Evolutionary conservation across 2,113 vertebrate species (phyloP).

Genomic region (Centrocercus urophasianus): DNA sequence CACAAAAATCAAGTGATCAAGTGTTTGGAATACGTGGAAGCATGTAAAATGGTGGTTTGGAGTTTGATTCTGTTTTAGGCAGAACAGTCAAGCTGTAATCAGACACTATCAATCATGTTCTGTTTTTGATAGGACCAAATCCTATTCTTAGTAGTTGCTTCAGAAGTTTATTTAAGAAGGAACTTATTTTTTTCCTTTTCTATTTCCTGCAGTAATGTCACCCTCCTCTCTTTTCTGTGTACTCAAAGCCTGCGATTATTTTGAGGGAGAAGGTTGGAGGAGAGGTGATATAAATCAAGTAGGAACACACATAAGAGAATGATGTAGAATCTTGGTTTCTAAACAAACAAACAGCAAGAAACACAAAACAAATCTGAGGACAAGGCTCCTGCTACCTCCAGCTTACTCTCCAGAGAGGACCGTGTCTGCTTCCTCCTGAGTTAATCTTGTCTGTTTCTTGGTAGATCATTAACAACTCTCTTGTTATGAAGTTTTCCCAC

Average conservation of each 20-base stretch:
- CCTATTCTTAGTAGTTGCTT: background rate
- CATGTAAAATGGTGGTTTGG: background rate
- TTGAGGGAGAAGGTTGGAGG: background rate
- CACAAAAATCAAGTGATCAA: background rate
- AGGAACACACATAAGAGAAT: background rate
- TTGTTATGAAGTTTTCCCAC: background rate
- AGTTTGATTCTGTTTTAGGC: background rate
- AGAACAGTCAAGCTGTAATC: background rate
- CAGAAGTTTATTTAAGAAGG: background rate
- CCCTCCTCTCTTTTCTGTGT: background rate
- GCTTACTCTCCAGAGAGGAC: background rate
- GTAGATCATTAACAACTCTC: background rate
- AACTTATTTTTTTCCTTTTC: background rate
- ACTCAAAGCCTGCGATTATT: background rate
- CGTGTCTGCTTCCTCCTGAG: background rate
- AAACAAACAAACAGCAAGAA: background rate
- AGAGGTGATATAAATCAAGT: background rate
- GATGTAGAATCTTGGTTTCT: background rate
- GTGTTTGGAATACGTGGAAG: background rate
- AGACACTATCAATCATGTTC: background rate
- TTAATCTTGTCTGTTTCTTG: background rate
- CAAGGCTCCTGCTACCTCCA: background rate
- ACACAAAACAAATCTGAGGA: background rate
- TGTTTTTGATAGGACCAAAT: background rate
- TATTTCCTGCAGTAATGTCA: background rate